These are phyloP conservation scores for Notolepis coatsorum DNA, from an alignment of 2,797 vertebrate genomes.

Conservation along the genomic window DNA sequence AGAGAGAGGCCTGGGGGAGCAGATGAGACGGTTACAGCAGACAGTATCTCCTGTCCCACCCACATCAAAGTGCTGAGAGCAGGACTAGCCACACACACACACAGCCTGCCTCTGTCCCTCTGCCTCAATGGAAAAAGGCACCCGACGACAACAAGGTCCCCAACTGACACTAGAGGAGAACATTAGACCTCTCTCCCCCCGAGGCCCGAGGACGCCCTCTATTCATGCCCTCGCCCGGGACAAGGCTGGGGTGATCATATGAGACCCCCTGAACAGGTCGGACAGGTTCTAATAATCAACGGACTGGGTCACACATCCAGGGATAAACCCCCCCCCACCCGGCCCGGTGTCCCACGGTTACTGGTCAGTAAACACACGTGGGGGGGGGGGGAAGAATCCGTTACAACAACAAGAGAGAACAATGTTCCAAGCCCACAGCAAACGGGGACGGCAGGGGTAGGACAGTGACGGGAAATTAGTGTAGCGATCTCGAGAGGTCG, in stretches of 20 bases:
- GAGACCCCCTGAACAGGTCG: constrained; percentile 51
- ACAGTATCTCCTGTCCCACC: constrained; percentile 21
- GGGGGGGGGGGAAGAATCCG: constrained; percentile 20
- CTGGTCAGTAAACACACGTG: constrained; percentile 19
- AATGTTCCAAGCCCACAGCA: too few relatives aligned
- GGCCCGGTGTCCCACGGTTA: constrained; percentile 50
- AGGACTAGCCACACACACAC: constrained; percentile 25
- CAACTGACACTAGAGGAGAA: constrained; percentile 15
- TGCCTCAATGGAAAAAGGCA: constrained; percentile 26
- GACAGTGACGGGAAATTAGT: too few relatives aligned
- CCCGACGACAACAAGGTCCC: constrained; percentile 38
- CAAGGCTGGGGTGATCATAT: constrained; percentile 20
- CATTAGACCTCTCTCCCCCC: neutral
- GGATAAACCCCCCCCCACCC: constrained; percentile 15
- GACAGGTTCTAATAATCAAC: constrained; percentile 42
- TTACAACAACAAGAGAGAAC: neutral
- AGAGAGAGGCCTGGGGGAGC: neutral
- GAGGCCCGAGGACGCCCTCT: constrained; percentile 9
- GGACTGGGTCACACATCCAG: constrained; percentile 7
- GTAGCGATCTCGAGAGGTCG: too few relatives aligned
- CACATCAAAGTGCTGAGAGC: constrained; percentile 38
- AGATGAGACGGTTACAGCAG: neutral
- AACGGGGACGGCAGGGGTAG: too few relatives aligned
- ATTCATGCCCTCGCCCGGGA: constrained; percentile 23
- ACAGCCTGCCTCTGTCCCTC: constrained; percentile 21